phyloP scores from a whole-genome alignment of 2,888 invertebrate genomes.

The Caenorhabditis sp. region DNA sequence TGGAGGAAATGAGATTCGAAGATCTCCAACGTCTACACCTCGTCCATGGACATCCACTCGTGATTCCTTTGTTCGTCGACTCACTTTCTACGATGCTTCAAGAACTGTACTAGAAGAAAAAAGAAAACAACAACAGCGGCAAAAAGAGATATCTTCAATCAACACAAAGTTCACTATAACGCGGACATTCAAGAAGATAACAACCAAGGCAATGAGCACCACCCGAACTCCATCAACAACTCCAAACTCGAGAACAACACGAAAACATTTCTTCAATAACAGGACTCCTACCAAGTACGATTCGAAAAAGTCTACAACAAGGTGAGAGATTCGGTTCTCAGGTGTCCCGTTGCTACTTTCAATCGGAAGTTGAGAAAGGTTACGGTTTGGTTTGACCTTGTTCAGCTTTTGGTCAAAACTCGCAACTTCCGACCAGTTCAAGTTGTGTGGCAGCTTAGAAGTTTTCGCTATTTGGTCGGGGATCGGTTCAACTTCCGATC shows the following conservation, averaged over 20 bases:
- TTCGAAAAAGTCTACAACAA: conserved; percentile 5
- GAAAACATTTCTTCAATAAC: background rate
- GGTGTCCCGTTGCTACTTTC: too few relatives aligned
- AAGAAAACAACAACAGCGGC: conserved; percentile 12
- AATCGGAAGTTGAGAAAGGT: too few relatives aligned
- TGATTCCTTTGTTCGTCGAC: conserved; percentile 55
- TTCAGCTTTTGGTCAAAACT: too few relatives aligned
- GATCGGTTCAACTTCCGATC: too few relatives aligned
- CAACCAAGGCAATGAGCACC: conserved; percentile 32
- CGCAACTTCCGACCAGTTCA: too few relatives aligned
- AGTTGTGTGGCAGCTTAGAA: too few relatives aligned
- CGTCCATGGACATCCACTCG: conserved; percentile 58
- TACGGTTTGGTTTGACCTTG: too few relatives aligned
- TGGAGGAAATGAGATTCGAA: conserved; percentile 56
- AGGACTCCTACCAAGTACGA: conserved; percentile 24
- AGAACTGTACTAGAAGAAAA: conserved; percentile 48
- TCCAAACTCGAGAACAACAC: background rate
- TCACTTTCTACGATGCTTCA: conserved; percentile 59
- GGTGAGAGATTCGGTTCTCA: background rate
- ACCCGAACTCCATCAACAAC: conserved; percentile 22
- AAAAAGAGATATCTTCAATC: conserved; percentile 6
- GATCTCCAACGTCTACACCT: conserved; percentile 46
- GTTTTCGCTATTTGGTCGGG: too few relatives aligned
- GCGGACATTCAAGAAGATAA: conserved; percentile 51
- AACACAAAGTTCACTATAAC: conserved; percentile 51